phyloP scores from a whole-genome alignment of 2,113 vertebrate genomes.

The Channa maculata region DNA sequence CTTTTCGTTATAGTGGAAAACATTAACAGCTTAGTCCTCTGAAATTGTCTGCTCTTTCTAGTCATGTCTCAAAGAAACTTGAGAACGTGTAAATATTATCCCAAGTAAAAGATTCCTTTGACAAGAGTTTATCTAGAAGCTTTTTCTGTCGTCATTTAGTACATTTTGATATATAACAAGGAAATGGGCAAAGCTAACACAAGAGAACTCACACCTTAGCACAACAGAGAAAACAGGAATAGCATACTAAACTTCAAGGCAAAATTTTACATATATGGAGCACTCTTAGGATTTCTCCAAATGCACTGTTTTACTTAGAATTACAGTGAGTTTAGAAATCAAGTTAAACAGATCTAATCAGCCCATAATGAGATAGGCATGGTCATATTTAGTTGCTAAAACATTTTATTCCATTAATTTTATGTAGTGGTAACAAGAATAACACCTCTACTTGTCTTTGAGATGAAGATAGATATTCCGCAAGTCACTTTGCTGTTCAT shows the following conservation, averaged over 20 bases:
- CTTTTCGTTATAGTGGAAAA: background rate
- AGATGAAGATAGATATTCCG: constrained; percentile 1
- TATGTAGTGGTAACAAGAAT: background rate
- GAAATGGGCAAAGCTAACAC: background rate
- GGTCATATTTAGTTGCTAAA: background rate
- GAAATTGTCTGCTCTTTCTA: background rate
- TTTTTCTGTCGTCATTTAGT: too few relatives aligned
- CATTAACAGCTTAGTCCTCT: constrained; percentile 19
- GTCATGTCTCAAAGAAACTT: background rate
- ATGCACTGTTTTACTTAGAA: background rate
- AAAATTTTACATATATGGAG: background rate
- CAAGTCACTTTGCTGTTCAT: constrained; percentile 22
- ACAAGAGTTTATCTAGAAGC: constrained; percentile 17
- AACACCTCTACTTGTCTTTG: constrained; percentile 18
- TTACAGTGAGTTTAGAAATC: background rate
- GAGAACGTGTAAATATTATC: background rate
- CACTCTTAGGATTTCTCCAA: too few relatives aligned
- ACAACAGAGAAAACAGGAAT: background rate
- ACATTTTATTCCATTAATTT: background rate
- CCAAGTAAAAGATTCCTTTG: background rate
- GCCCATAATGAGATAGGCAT: background rate
- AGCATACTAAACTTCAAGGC: background rate
- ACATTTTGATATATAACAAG: too few relatives aligned
- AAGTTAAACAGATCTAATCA: background rate
- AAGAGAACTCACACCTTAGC: background rate